These are phyloP conservation scores for Diadophis punctatus DNA, from an alignment of 2,113 vertebrate genomes.

Conservation along the genomic window DNA sequence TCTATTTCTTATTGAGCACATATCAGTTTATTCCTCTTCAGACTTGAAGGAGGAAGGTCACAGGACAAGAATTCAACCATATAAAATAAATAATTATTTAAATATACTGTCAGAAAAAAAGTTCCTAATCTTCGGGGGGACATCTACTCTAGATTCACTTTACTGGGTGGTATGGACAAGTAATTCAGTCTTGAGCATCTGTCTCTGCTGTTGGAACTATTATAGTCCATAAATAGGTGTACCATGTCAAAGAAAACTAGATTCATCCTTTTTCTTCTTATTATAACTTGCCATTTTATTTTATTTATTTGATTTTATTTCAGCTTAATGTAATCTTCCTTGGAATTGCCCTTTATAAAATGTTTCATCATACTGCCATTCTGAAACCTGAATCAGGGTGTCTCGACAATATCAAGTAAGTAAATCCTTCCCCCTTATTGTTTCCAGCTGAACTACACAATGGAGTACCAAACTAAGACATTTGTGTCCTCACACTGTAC, in stretches of 20 bases:
- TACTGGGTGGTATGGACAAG: not conserved
- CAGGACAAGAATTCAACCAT: not conserved
- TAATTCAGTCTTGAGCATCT: not conserved
- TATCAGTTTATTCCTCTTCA: not conserved
- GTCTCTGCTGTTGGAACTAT: not conserved
- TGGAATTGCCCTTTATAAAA: constrained; percentile 98
- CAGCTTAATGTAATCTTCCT: constrained; percentile 99
- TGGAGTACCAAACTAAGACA: not conserved
- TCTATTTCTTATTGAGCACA: not conserved
- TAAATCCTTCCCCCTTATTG: constrained; percentile 23
- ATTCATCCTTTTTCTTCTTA: constrained; percentile 17
- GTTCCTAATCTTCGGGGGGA: not conserved
- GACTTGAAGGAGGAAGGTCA: too few relatives aligned
- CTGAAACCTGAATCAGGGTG: constrained; percentile 97
- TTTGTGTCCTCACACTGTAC: not conserved
- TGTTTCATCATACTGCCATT: constrained; percentile 98
- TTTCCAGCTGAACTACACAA: not conserved
- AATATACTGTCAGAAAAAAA: not conserved
- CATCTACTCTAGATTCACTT: not conserved
- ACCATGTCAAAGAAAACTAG: not conserved
- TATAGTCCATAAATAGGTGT: not conserved
- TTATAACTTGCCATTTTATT: constrained; percentile 30
- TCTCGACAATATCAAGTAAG: constrained; percentile 99
- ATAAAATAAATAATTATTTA: not conserved
- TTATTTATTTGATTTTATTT: constrained; percentile 45